Evolutionary conservation across 64 coral and sea anemone species (phyloP), one percentile per base, ranked within the genome.

Genomic region (Acropora tenuis): DNA sequence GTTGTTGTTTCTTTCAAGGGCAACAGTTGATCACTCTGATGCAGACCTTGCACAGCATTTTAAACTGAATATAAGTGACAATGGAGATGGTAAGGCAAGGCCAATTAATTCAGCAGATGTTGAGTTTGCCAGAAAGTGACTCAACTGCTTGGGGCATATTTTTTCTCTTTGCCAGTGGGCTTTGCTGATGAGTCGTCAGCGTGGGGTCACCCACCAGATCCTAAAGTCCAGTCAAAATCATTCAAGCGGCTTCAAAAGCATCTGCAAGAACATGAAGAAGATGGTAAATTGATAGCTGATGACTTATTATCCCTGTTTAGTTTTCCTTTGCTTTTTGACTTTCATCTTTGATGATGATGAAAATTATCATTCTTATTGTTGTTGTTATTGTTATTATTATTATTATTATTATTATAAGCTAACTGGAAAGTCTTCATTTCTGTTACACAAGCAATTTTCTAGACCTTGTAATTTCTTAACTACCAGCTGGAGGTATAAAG

Each of bases 161-260:
- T 10, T 83, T 41, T 85, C 19, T 48, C 68, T 67, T n/a, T 5
- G n/a, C 6, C 13, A 96, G 95, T 96, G 48, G 73, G 68, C 53
- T 96, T 93, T 83, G 92, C 90, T 75, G 95, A 90, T 46, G 92
- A 93, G 12, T 79, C 79, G 15, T 88, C 95, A 48, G 86, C 92
- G 13, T 96, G 95, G 95, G 91, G 92, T 30, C 82, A 96, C 61
- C 95, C 95, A 43, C 95, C 95, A 45, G 89, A 96, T 69, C 95
- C 96, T 45, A 95, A 95, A 86, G 93, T 98, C 44, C 96, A 98
- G 58, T 98, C 96, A 12, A 95, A 95, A 69, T 93, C 93, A 19
- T 98, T 98, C 41, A 95, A 98, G 63, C 84, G 79, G 78, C 93
- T 98, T 18, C 93, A 95, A 44, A 98, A 79, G 68, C 96, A 98